Evolutionary conservation across 2,113 vertebrate genomes (phyloP).

Genomic region (Notothenia rossii): DNA sequence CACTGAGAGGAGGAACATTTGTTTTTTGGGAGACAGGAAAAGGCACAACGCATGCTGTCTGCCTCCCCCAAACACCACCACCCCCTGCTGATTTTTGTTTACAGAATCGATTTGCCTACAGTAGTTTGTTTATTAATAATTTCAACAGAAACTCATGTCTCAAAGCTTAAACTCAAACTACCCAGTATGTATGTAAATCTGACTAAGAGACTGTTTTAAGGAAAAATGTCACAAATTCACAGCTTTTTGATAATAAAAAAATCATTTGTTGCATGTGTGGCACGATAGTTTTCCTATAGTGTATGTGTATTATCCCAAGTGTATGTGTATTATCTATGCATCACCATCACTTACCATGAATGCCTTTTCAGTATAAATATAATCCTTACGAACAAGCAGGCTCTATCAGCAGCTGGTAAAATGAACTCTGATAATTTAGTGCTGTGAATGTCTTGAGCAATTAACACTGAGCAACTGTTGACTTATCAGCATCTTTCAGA

Average conservation of each 20-base stretch:
- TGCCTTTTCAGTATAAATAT: slow-evolving; percentile 28
- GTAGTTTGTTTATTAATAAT: slow-evolving; percentile 23
- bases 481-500: slow-evolving; percentile 69
- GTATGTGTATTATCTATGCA: not conserved
- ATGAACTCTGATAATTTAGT: slow-evolving; percentile 46
- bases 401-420: slow-evolving; percentile 47
- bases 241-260: not conserved
- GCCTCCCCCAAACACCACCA: not conserved
- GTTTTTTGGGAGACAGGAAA: slow-evolving; percentile 42
- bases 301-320: not conserved
- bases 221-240: not conserved
- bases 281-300: not conserved
- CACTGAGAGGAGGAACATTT: slow-evolving; percentile 29
- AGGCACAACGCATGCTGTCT: slow-evolving; percentile 65
- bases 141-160: not conserved
- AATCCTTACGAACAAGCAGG: slow-evolving; percentile 31
- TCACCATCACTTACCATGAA: slow-evolving; percentile 4
- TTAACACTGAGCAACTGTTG: slow-evolving; percentile 73
- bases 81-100: slow-evolving; percentile 37
- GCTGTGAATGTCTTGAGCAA: slow-evolving; percentile 64
- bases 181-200: not conserved
- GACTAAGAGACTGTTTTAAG: not conserved
- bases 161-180: not conserved
- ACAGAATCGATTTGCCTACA: slow-evolving; percentile 15
- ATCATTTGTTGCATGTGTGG: not conserved